Percentiles rank a stretch among this genome's conserved stretches.
Conservation (phyloP, 1,140 invertebrate genomes). For the Drosophila littoralis region DNA sequence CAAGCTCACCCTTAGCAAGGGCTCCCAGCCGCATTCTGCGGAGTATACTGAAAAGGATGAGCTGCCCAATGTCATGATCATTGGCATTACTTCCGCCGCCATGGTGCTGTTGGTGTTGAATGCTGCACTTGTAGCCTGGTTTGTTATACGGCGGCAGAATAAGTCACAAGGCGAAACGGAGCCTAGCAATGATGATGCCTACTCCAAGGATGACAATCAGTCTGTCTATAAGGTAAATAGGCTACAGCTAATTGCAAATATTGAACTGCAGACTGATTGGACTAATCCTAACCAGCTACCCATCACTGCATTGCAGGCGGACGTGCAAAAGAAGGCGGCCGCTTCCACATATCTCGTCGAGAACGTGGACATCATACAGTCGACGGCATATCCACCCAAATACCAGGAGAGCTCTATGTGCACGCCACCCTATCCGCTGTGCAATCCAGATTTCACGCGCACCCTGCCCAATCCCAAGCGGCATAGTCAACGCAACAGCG, state of each 20-base stretch:
- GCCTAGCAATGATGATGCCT: constrained; percentile 92
- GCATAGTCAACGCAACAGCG: constrained; percentile 74
- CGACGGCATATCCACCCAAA: constrained; percentile 78
- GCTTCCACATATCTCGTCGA: constrained; percentile 78
- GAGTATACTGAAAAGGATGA: constrained; percentile 88
- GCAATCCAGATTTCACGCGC: constrained; percentile 78
- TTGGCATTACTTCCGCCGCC: constrained; percentile 91
- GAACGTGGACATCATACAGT: constrained; percentile 81
- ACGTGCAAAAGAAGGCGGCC: constrained; percentile 81
- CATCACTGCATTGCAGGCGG: constrained; percentile 82
- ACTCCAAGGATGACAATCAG: constrained; percentile 90
- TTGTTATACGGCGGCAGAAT: constrained; percentile 88
- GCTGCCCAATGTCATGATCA: constrained; percentile 91
- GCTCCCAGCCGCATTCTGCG: constrained; percentile 87
- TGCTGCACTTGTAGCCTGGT: constrained; percentile 92
- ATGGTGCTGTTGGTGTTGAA: constrained; percentile 92
- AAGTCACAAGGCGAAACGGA: constrained; percentile 86
- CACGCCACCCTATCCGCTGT: constrained; percentile 75
- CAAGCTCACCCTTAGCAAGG: constrained; percentile 87
- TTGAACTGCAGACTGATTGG: constrained; percentile 15
- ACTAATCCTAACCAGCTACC: constrained; percentile 71
- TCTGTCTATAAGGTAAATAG: constrained; percentile 85
- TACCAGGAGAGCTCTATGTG: constrained; percentile 83
- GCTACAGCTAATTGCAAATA: constrained; percentile 1
- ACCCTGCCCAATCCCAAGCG: constrained; percentile 78